Base-by-base conservation (phyloP, 35 echinoderm and acorn worm species). In the Eucidaris tribuloides region DNA sequence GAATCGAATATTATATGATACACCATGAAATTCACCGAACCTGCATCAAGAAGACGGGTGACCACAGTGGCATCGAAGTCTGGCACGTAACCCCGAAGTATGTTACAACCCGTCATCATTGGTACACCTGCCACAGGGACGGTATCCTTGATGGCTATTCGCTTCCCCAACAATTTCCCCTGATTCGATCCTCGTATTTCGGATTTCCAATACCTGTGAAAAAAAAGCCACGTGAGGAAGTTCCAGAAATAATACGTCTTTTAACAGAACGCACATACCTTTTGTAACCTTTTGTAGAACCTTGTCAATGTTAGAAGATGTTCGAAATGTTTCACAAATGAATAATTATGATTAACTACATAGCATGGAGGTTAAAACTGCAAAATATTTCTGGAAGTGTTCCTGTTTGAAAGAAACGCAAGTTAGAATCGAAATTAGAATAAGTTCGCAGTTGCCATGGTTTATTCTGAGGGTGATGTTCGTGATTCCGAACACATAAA, bases 51-150 rank as follows among this genome's bases (percentile, higher is more conserved):
- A 63, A 90, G 29, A 76, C 88, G 29, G 24, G 88, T 90, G 1
- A 89, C 87, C 0, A 89, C 64, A 0, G 87, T 84, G 20, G 87
- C 87, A 45, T 89, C 87, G 57, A 77, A 84, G 32, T 90, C 88
- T 61, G 88, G 80, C 28, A 84, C 48, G 57, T 61, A 83, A 22
- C 88, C 88, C 45, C 84, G 65, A 27, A 84, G 11, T 0, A 46
- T 46, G 6, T 29, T 34, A 59, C 80, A 84, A 34, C 88, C 88
- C 19, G 41, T 50, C 80, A 84, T 90, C 88, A 90, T 90, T 7
- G 88, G 88, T 30, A 90, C 88, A 23, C 88, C 80, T 39, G 80
- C 80, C 4, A 90, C 88, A 5, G 63, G 34, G 22, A 90, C 78
- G 35, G 58, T 90, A 61, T 90, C 88, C 41, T 84, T 90, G 22